These are phyloP conservation scores for Cephus nigrinus DNA, from an alignment of 2,888 invertebrate species.

Conservation along the genomic window DNA sequence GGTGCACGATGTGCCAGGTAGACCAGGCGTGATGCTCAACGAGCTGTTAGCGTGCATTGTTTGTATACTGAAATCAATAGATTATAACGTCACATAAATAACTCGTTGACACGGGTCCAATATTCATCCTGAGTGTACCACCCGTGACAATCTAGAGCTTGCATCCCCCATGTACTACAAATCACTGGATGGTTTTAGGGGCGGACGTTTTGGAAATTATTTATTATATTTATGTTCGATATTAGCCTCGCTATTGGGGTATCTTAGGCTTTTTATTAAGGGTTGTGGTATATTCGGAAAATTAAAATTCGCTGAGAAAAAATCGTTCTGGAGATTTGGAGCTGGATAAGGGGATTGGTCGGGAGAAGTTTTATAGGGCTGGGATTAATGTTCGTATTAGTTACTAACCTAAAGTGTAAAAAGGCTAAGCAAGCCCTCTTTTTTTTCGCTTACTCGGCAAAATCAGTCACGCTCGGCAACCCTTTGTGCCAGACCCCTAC, in stretches of 20 bases:
- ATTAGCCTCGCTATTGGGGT: background rate
- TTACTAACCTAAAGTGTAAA: conserved; percentile 8
- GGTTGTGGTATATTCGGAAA: background rate
- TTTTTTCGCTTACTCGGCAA: conserved; percentile 35
- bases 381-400: background rate
- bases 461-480: conserved; percentile 27
- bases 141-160: background rate
- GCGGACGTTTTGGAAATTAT: background rate
- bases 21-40: background rate
- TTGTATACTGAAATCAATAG: conserved; percentile 34
- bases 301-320: background rate
- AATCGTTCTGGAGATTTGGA: background rate
- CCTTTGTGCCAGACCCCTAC: background rate
- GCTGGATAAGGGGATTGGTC: background rate
- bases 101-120: conserved; percentile 43
- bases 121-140: conserved; percentile 26
- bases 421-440: conserved; percentile 16
- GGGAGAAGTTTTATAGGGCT: background rate
- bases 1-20: background rate
- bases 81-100: conserved; percentile 43
- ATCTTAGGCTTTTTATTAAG: background rate
- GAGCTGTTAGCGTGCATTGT: background rate
- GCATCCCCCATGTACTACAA: background rate
- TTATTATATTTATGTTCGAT: background rate
- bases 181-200: background rate